Evolutionary conservation across 2,888 invertebrate species (phyloP).

Genomic region (Xanthostigma xanthostigma): DNA sequence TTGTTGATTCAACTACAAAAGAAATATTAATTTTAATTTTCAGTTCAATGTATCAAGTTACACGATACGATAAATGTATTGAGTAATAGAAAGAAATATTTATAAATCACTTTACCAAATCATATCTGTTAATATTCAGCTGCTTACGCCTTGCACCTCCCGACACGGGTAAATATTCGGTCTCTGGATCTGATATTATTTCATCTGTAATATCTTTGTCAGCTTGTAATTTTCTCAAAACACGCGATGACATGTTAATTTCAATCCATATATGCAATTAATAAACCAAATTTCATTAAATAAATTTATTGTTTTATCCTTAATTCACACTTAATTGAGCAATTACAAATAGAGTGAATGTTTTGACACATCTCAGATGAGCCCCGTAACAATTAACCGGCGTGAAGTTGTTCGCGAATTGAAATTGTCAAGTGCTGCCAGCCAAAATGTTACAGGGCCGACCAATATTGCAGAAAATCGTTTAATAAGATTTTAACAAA

Average conservation of each 20-base stretch:
- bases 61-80: neutral
- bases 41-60: neutral
- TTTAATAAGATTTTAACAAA: too few species aligned
- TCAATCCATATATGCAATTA: too few species aligned
- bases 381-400: too few species aligned
- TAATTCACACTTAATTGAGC: too few species aligned
- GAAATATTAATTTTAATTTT: neutral
- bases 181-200: slow-evolving; percentile 34
- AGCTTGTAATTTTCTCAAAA: slow-evolving; percentile 48
- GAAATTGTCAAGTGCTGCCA: too few species aligned
- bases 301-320: too few species aligned
- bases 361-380: too few species aligned
- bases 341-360: too few species aligned
- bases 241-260: slow-evolving; percentile 43
- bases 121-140: slow-evolving; percentile 50
- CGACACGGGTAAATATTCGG: slow-evolving; percentile 31
- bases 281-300: too few species aligned
- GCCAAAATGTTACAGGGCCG: too few species aligned
- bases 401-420: too few species aligned
- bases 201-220: slow-evolving; percentile 35
- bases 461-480: too few species aligned
- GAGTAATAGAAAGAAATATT: neutral
- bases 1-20: slow-evolving; percentile 42
- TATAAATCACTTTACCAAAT: slow-evolving; percentile 40
- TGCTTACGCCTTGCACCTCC: slow-evolving; percentile 39